phyloP scores from a whole-genome alignment of 2,888 invertebrate species.

The Cyclophora punctaria region DNA sequence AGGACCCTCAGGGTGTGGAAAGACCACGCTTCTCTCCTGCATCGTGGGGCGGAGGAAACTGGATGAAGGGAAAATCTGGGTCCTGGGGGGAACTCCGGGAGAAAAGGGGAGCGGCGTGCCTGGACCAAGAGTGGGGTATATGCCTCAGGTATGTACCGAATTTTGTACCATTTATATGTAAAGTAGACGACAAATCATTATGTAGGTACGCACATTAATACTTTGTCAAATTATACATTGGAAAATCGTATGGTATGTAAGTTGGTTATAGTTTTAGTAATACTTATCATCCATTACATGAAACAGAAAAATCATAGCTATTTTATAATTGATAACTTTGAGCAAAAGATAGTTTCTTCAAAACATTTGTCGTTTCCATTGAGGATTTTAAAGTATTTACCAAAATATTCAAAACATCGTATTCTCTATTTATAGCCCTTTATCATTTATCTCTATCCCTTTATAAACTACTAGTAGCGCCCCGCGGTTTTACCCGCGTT shows the following conservation, averaged over 20 bases:
- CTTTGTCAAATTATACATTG: too few relatives aligned
- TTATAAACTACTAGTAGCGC: too few relatives aligned
- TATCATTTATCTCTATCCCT: too few relatives aligned
- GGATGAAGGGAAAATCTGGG: conserved; percentile 82
- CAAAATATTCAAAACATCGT: too few relatives aligned
- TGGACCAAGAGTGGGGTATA: conserved; percentile 87
- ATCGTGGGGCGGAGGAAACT: conserved; percentile 85
- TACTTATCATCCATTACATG: too few relatives aligned
- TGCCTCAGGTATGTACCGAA: conserved; percentile 95
- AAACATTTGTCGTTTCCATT: too few relatives aligned
- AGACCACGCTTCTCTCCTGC: conserved; percentile 90
- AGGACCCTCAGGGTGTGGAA: conserved; percentile 93
- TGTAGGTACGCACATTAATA: too few relatives aligned
- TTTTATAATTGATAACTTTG: not conserved
- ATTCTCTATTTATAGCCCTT: too few relatives aligned
- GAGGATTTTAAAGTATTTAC: too few relatives aligned
- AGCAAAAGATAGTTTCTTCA: not conserved
- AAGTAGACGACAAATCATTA: too few relatives aligned
- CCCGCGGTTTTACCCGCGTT: too few relatives aligned
- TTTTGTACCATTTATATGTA: too few relatives aligned
- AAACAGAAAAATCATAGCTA: not conserved
- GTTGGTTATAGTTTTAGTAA: not conserved
- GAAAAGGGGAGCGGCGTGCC: conserved; percentile 74
- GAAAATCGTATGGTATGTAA: not conserved
- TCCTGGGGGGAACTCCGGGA: conserved; percentile 84